A percentile compares a stretch with the other conserved stretches of the same genome.
Evolutionary conservation across 1,140 invertebrate genomes (phyloP).

Genomic region (Nylanderia fulva): DNA sequence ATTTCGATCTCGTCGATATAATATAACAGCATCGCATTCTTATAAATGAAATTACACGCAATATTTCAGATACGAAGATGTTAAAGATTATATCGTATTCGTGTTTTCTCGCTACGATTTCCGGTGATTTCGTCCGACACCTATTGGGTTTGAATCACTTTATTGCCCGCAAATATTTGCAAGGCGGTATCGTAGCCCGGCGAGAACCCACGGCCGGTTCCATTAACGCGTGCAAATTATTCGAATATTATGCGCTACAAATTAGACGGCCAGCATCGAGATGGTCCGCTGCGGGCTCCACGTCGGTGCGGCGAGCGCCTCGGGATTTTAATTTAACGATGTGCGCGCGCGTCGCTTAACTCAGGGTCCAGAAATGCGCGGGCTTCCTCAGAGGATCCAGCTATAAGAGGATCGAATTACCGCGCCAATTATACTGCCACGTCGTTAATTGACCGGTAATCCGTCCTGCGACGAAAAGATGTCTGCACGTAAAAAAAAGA

Average conservation of each 20-base stretch:
- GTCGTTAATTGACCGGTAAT: constrained; percentile 76
- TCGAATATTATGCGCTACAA: constrained; percentile 77
- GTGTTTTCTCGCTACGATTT: constrained; percentile 31
- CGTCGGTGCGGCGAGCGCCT: constrained; percentile 48
- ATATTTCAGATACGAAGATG: neutral
- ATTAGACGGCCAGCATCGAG: constrained; percentile 70
- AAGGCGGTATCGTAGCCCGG: constrained; percentile 40
- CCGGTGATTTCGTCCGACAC: constrained; percentile 40
- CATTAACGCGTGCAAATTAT: constrained; percentile 74
- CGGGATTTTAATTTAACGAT: constrained; percentile 76
- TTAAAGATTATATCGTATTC: neutral
- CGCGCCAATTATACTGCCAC: constrained; percentile 76
- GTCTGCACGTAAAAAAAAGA: constrained; percentile 43
- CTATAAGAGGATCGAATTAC: constrained; percentile 73
- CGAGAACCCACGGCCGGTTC: constrained; percentile 42
- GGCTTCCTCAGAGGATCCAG: constrained; percentile 35
- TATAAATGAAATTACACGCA: neutral
- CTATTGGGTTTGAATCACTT: constrained; percentile 45
- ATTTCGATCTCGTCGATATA: constrained; percentile 47
- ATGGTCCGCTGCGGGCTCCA: constrained; percentile 44
- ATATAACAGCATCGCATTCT: neutral
- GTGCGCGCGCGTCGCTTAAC: constrained; percentile 67
- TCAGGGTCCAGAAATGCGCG: constrained; percentile 46
- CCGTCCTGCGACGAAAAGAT: constrained; percentile 26
- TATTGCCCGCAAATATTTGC: constrained; percentile 53